phyloP scores from a whole-genome alignment of 1,140 invertebrate species.

The Proales similis region DNA sequence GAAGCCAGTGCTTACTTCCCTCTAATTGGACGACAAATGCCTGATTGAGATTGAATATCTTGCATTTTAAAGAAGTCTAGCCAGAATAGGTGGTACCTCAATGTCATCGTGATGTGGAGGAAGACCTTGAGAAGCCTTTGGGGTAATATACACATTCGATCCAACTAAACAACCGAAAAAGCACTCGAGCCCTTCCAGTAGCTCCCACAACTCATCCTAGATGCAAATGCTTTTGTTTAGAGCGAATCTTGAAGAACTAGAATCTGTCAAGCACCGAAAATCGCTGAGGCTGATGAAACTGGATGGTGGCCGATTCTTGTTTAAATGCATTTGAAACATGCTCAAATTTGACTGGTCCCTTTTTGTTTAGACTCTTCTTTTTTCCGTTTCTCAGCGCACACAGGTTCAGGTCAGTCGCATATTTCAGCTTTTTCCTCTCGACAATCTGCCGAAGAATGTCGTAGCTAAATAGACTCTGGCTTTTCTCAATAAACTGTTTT shows the following conservation, averaged over 20 bases:
- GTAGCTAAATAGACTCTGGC: neutral
- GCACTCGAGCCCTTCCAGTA: neutral
- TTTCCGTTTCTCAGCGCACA: neutral
- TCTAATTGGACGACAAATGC: neutral
- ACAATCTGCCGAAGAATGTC: neutral
- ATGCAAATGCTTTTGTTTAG: neutral
- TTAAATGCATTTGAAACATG: neutral
- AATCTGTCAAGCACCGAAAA: no score
- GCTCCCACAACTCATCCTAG: neutral
- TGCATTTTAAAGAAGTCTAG: neutral
- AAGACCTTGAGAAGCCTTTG: neutral
- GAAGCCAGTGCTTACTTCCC: neutral
- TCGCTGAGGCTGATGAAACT: conserved; percentile 1
- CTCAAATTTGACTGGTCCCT: neutral
- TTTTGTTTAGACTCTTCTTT: neutral
- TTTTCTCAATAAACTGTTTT: neutral
- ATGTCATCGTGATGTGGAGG: conserved; percentile 2
- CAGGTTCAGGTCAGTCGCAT: neutral
- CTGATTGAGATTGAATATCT: neutral
- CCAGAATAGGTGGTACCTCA: neutral
- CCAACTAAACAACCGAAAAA: conserved; percentile 4
- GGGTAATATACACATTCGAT: neutral
- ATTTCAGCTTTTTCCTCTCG: neutral
- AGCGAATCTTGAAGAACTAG: neutral
- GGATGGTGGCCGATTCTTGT: neutral